A percentile compares a stretch with the other conserved stretches of the same genome.
Conservation (phyloP, 2,797 vertebrate species). For the Salarias fasciatus region DNA sequence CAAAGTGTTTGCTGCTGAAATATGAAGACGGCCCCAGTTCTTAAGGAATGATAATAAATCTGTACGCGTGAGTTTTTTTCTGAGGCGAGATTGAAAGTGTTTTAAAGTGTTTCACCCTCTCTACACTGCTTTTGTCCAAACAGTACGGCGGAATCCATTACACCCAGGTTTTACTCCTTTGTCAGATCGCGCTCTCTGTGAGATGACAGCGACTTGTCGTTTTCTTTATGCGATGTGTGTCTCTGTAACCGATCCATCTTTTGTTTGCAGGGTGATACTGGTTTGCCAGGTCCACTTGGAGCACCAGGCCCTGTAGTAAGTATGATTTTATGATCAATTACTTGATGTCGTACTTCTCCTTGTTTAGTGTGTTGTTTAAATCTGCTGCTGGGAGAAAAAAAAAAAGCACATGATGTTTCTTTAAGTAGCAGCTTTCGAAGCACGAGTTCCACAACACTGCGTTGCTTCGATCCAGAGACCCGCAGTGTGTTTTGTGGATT, state of each 20-base stretch:
- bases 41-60: conserved; percentile 34
- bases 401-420: conserved; percentile 23
- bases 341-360: conserved; percentile 21
- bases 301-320: conserved; percentile 85
- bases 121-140: conserved; percentile 12
- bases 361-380: conserved; percentile 47
- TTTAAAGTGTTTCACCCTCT: conserved; percentile 4
- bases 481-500: conserved; percentile 17
- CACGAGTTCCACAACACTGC: conserved; percentile 4
- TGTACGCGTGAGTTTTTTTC: conserved; percentile 20
- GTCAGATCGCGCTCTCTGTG: conserved; percentile 11
- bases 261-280: conserved; percentile 90
- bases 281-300: conserved; percentile 87
- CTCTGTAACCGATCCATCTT: conserved; percentile 30
- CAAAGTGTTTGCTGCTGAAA: conserved; percentile 31
- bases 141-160: conserved; percentile 17
- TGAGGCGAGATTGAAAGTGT: conserved; percentile 5
- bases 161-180: not conserved
- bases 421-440: conserved; percentile 35
- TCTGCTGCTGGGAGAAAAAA: conserved; percentile 39
- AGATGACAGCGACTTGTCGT: conserved; percentile 41
- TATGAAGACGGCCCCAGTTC: conserved; percentile 15
- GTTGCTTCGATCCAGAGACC: not conserved
- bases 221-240: conserved; percentile 19
- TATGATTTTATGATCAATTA: conserved; percentile 42